These are phyloP conservation scores for Heliconius charithonia DNA, from an alignment of 2,888 invertebrate species.

Conservation along the genomic window DNA sequence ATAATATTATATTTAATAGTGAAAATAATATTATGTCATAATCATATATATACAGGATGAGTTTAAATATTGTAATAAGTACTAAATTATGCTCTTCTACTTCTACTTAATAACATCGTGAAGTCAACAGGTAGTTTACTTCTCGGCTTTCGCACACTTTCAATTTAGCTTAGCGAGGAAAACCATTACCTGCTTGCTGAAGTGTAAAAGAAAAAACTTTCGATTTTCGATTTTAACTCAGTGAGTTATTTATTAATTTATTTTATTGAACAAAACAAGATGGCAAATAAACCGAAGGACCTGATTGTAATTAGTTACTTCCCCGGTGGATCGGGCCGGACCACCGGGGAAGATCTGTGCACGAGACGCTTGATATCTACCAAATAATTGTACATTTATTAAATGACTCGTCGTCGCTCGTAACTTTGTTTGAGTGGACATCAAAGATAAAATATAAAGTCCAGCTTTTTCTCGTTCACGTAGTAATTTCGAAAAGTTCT, in stretches of 20 bases:
- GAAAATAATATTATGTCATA: neutral
- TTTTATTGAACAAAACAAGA: neutral
- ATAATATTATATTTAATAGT: neutral
- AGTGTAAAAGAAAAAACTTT: slow-evolving; percentile 1
- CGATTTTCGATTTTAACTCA: neutral
- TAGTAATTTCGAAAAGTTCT: no score
- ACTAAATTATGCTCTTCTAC: slow-evolving; percentile 1
- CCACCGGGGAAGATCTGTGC: no score
- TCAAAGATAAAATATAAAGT: no score
- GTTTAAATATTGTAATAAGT: neutral
- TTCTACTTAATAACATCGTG: neutral
- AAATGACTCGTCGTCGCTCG: no score
- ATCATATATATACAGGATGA: neutral
- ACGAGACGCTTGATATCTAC: no score
- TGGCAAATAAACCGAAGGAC: no score
- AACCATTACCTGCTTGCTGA: slow-evolving; percentile 3
- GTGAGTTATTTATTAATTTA: neutral
- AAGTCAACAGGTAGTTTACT: slow-evolving; percentile 14
- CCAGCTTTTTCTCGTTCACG: no score
- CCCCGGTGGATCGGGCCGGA: no score
- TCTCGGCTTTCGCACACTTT: slow-evolving; percentile 22
- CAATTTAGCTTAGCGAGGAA: slow-evolving; percentile 30
- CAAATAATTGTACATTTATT: no score
- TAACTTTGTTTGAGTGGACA: no score
- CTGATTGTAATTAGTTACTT: no score